Evolutionary conservation across 1,140 invertebrate species (phyloP).

Genomic region (Drosophila jambulina): DNA sequence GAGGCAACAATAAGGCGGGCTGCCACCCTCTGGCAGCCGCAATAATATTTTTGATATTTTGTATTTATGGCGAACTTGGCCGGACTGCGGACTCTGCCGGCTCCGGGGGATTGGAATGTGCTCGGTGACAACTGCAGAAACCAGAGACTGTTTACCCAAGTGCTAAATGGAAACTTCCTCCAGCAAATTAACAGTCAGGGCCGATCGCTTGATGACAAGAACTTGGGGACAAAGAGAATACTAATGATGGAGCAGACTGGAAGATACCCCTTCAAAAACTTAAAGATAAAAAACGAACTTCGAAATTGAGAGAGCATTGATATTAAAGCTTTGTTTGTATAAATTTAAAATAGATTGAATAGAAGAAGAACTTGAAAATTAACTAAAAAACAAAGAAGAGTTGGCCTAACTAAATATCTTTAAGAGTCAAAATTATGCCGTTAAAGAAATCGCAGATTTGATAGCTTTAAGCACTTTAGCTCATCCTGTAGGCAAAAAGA

Average conservation of each 20-base stretch:
- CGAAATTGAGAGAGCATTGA: too few relatives aligned
- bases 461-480: background rate
- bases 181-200: constrained; percentile 72
- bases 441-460: background rate
- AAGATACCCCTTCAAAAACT: background rate
- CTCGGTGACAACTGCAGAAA: constrained; percentile 75
- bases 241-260: background rate
- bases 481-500: background rate
- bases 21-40: constrained; percentile 48
- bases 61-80: constrained; percentile 68
- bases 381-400: background rate
- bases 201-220: constrained; percentile 34
- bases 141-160: constrained; percentile 74
- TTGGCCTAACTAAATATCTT: too few relatives aligned
- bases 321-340: too few relatives aligned
- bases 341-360: too few relatives aligned
- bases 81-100: constrained; percentile 20
- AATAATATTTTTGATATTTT: constrained; percentile 78
- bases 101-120: constrained; percentile 21
- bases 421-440: too few relatives aligned
- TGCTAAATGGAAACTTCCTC: constrained; percentile 81
- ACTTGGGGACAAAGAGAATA: background rate
- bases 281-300: too few relatives aligned
- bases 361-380: too few relatives aligned
- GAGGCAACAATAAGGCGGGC: constrained; percentile 54